Conservation (phyloP, 1,140 invertebrate genomes). For the Zelostemma sp. region DNA sequence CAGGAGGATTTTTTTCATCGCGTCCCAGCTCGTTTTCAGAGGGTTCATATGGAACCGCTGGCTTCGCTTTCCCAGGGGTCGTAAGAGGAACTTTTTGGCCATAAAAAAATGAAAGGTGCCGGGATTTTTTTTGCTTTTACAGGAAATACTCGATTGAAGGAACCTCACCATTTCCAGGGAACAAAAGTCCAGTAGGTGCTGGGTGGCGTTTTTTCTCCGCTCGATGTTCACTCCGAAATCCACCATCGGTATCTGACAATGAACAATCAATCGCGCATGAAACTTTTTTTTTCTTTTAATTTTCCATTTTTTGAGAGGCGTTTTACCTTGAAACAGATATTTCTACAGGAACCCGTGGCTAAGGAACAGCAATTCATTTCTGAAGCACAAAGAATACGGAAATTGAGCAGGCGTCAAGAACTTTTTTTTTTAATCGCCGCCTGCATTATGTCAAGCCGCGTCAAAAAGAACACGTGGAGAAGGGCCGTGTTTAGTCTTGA, state of each 20-base stretch:
- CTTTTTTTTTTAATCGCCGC: neutral
- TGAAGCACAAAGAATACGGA: neutral
- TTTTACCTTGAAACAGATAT: conserved; percentile 7
- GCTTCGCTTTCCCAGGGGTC: neutral
- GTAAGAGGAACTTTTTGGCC: neutral
- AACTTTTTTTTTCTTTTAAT: neutral
- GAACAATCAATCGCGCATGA: neutral
- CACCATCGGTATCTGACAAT: conserved; percentile 5
- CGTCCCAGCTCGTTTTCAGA: neutral
- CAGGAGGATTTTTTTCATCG: too few relatives aligned
- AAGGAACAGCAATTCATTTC: conserved; percentile 5
- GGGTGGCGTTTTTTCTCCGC: conserved; percentile 4
- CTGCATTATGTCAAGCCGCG: conserved; percentile 3
- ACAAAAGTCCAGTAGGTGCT: conserved; percentile 2
- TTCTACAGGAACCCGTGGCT: neutral
- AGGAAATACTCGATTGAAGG: neutral
- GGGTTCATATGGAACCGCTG: neutral
- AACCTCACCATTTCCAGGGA: conserved; percentile 2
- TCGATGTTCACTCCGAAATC: neutral
- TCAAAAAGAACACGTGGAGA: neutral
- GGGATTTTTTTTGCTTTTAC: neutral
- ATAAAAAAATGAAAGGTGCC: neutral
- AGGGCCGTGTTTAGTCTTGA: neutral
- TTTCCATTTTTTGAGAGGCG: too few relatives aligned
- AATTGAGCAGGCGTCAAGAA: neutral